phyloP scores from a whole-genome alignment of 2,113 vertebrate species.

The Lagopus muta region DNA sequence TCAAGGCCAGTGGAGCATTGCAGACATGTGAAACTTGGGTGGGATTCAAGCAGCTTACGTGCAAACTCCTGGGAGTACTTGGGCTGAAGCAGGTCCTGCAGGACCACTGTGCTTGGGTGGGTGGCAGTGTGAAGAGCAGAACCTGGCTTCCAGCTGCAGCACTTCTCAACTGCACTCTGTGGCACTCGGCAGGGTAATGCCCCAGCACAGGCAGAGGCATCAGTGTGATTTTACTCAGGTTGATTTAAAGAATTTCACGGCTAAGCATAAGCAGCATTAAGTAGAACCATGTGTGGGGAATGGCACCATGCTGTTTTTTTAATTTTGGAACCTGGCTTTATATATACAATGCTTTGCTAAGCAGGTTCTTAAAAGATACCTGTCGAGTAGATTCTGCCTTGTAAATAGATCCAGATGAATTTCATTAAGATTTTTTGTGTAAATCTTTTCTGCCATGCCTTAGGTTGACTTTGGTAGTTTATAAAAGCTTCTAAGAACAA shows the following conservation, averaged over 20 bases:
- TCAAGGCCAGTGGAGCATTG: background rate
- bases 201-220: background rate
- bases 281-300: background rate
- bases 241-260: background rate
- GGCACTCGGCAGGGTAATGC: background rate
- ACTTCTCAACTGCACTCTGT: background rate
- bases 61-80: background rate
- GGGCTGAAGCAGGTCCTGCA: background rate
- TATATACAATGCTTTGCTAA: background rate
- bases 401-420: background rate
- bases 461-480: background rate
- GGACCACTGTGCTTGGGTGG: background rate
- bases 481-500: background rate
- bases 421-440: background rate
- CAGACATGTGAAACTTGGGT: background rate
- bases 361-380: background rate
- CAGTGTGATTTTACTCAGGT: background rate
- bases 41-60: background rate
- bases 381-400: background rate
- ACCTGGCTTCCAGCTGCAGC: accelerated
- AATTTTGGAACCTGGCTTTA: background rate
- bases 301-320: background rate
- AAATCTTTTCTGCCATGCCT: background rate
- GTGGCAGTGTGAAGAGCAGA: background rate
- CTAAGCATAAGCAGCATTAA: background rate